Evolutionary conservation across 1,140 invertebrate genomes (phyloP).

Genomic region (Cydia fagiglandana): DNA sequence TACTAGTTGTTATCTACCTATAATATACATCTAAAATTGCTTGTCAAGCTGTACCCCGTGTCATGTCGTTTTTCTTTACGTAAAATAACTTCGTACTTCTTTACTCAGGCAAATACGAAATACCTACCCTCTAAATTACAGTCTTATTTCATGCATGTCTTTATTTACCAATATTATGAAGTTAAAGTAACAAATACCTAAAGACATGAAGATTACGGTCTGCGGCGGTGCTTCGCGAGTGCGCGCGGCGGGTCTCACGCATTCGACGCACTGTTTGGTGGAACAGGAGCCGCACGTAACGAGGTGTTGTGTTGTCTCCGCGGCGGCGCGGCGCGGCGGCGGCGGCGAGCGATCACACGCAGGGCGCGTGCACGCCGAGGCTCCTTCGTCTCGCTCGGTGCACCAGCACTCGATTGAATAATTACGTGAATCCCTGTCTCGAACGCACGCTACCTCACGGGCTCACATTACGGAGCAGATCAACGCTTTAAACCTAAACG

Average conservation of each 20-base stretch:
- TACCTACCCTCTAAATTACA: no score
- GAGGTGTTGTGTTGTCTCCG: conserved; percentile 47
- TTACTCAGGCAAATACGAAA: no score
- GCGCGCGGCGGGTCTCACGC: conserved; percentile 20
- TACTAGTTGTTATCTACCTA: no score
- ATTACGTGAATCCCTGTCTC: conserved; percentile 63
- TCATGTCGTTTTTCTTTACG: no score
- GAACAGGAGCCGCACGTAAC: conserved; percentile 35
- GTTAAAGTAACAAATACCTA: no score
- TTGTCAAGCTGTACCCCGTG: no score
- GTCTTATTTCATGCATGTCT: no score
- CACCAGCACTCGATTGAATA: conserved; percentile 70
- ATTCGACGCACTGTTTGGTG: conserved; percentile 10
- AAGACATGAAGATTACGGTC: conserved; percentile 36
- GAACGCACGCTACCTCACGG: conserved; percentile 16
- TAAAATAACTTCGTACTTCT: no score
- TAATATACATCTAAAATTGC: no score
- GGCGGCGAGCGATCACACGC: conserved; percentile 30
- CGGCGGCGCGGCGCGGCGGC: conserved; percentile 6
- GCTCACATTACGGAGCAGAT: background rate
- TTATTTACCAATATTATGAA: no score
- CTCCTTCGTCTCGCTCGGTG: conserved; percentile 43
- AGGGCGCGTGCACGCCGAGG: conserved; percentile 3
- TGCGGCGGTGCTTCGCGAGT: background rate
- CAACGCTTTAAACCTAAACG: conserved; percentile 5